These are phyloP conservation scores for Portevinia maculata DNA, from an alignment of 2,888 invertebrate genomes.

Conservation along the genomic window DNA sequence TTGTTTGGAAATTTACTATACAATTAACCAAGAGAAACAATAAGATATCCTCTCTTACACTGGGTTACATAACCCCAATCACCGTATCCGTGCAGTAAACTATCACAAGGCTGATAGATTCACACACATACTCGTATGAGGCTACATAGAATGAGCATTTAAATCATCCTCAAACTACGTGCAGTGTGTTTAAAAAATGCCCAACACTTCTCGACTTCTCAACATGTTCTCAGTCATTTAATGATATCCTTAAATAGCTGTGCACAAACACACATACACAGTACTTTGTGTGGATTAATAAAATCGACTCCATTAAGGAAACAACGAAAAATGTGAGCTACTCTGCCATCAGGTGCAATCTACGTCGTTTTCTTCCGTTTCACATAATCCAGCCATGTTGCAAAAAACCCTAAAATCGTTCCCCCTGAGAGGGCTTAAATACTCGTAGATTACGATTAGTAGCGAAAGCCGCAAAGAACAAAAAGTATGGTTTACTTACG, in stretches of 20 bases:
- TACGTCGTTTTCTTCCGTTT: slow-evolving; percentile 16
- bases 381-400: slow-evolving; percentile 19
- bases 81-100: not conserved
- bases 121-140: not conserved
- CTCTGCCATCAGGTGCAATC: slow-evolving; percentile 47
- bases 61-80: slow-evolving; percentile 16
- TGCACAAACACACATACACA: not conserved
- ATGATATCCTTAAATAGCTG: slow-evolving; percentile 20
- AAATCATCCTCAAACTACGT: slow-evolving; percentile 49
- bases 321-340: slow-evolving; percentile 29
- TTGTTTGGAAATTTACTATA: too few relatives aligned
- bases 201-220: not conserved
- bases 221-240: slow-evolving; percentile 17
- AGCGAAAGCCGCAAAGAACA: not conserved
- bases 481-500: not conserved
- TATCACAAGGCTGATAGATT: slow-evolving; percentile 11
- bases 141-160: slow-evolving; percentile 39
- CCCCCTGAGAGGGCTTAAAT: slow-evolving; percentile 43
- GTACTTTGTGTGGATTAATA: slow-evolving; percentile 10
- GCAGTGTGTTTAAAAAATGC: slow-evolving; percentile 26
- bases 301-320: slow-evolving; percentile 43
- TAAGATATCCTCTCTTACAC: slow-evolving; percentile 23
- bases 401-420: slow-evolving; percentile 31
- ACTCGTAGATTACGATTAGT: slow-evolving; percentile 36
- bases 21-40: slow-evolving; percentile 34